Conservation (phyloP, 1,140 invertebrate species). For the Camponotus floridanus region DNA sequence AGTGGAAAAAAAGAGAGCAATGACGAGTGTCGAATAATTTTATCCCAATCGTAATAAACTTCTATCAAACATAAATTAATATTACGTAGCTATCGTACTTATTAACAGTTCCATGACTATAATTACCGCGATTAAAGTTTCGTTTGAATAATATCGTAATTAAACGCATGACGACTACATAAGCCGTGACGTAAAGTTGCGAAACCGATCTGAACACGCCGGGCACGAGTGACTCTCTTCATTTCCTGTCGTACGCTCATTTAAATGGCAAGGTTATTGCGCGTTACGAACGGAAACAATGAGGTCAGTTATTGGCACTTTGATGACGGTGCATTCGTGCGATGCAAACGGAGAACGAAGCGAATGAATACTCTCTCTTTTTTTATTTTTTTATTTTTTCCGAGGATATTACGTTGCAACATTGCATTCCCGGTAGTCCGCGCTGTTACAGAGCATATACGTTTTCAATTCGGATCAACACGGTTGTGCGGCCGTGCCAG, state of each 20-base stretch:
- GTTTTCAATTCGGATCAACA: conserved; percentile 55
- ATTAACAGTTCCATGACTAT: neutral
- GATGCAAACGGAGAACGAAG: conserved; percentile 29
- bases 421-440: conserved; percentile 21
- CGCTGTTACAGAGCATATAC: conserved; percentile 2
- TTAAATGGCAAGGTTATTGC: conserved; percentile 43
- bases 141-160: neutral
- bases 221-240: neutral
- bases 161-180: neutral
- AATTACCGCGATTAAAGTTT: conserved; percentile 9
- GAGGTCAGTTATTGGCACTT: conserved; percentile 59
- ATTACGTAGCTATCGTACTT: neutral
- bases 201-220: neutral
- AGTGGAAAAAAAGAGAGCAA: neutral
- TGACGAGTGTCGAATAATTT: neutral
- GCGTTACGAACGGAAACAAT: conserved; percentile 43
- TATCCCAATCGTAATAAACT: neutral
- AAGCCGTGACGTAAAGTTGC: conserved; percentile 9
- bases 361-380: conserved; percentile 7
- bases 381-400: conserved; percentile 23
- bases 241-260: conserved; percentile 23
- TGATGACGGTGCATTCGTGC: conserved; percentile 45
- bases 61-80: neutral
- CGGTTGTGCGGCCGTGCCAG: conserved; percentile 42
- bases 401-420: conserved; percentile 29